A percentile compares a stretch with the other conserved stretches of the same genome.
phyloP scores from a whole-genome alignment of 1,140 invertebrate genomes.

The Brachionus sp. region DNA sequence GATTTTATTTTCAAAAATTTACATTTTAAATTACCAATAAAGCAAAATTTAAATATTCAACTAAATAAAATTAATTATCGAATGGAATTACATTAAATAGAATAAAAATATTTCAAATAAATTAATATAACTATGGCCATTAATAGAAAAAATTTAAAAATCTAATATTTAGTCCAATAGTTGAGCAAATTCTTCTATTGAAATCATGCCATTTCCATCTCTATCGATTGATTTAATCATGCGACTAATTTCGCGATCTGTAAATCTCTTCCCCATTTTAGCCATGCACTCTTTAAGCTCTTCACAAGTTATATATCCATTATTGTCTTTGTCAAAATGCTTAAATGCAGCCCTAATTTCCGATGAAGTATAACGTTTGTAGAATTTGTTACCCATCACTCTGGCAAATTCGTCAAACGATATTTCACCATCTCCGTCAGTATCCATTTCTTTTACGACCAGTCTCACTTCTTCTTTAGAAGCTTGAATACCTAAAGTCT shows the following conservation, averaged over 20 bases:
- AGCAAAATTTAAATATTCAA: no score
- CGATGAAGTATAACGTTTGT: background rate
- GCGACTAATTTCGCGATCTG: slow-evolving; percentile 3
- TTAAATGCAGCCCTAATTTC: slow-evolving; percentile 24
- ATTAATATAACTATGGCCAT: background rate
- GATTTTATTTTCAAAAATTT: background rate
- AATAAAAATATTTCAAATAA: no score
- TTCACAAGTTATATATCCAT: slow-evolving; percentile 22
- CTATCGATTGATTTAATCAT: slow-evolving; percentile 38
- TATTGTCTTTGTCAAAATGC: slow-evolving; percentile 38
- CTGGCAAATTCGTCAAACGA: slow-evolving; percentile 33
- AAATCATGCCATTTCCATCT: slow-evolving; percentile 42
- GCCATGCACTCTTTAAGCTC: background rate
- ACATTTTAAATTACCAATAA: background rate
- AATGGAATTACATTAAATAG: no score
- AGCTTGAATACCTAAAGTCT: background rate
- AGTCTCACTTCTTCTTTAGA: background rate
- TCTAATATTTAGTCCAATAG: background rate
- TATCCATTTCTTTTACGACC: slow-evolving; percentile 34
- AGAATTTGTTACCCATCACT: slow-evolving; percentile 26
- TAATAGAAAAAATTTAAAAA: background rate
- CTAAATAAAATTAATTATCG: no score
- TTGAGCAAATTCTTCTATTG: slow-evolving; percentile 40
- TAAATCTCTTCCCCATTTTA: background rate
- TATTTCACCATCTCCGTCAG: slow-evolving; percentile 34